Base-by-base conservation (phyloP, 2,888 invertebrate genomes). In the Chromoteleia sp. region DNA sequence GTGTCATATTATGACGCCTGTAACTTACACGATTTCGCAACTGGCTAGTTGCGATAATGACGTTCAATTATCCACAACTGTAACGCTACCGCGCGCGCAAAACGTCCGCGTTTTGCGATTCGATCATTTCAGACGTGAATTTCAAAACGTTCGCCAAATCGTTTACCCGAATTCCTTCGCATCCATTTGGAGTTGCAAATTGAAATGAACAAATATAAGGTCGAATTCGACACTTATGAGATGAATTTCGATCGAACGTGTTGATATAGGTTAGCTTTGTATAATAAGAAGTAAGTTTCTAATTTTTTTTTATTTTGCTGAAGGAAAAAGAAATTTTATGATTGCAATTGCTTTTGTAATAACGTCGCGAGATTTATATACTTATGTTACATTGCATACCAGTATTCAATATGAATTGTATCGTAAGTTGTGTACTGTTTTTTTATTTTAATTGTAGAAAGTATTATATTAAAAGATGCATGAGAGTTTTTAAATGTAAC, bases 1-100 rank as follows among this genome's bases (percentile, higher is more conserved):
- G 82, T 82, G 73, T 76, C 68, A 19, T 52, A 48, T 67, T 75
- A 68, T 78, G 71, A 56, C 65, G 50, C 54, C 56, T 52, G 41
- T 79, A 78, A 74, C 58, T 74, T 65, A 65, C 50, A 36, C 56
- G 17, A 48, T 67, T 73, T 63, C 63, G 39, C 58, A 52, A 58
- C 61, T 25, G 17, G 25, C 39, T 14, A 33, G 36, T 73, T 50
- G 29, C 25, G 12, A 10, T 39, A 50, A 52, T 52, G 48, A 58
- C 39, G 58, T 52, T 63, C 36, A 65, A 75, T 67, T 71, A 58
- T 65, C 63, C 30, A 39, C 30, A 30, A 52, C 43, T 45, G 43
- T 39, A 58, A 39, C 6, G 25, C n/a, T 50, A 50, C 6, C 17
- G 15, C 29, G 29, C 29, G 30, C n/a, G 3, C n/a, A 8, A 36